Base-by-base conservation (phyloP, 1,140 invertebrate species). In the Linepithema humile region DNA sequence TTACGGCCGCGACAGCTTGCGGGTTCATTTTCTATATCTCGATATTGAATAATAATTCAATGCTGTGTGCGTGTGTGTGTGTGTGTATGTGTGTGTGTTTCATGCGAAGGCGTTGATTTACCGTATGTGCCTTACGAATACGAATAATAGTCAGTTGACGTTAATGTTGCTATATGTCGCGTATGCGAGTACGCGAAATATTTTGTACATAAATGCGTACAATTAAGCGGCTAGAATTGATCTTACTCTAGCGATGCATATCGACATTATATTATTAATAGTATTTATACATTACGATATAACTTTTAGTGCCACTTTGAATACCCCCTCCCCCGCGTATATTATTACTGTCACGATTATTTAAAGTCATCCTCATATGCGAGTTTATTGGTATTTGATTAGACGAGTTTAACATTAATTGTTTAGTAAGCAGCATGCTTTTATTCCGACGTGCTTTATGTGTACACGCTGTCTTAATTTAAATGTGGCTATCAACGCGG, bases 161-260 rank as follows among this genome's bases (percentile, higher is more conserved):
- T 86, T 72, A 83, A 38, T 20, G 70, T 20, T 72, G 57, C 40
- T 20, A 15, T 50, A n/a, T n/a, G n/a, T n/a, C n/a, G n/a, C n/a
- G 35, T 45, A 65, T 4, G 23, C 48, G 12, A n/a, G 38, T 69
- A 60, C 62, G 29, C 29, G 53, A 43, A n/a, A 74, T 15, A 35
- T 88, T 88, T 86, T 89, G 87, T 89, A 89, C 64, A 89, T 88
- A 86, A 59, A n/a, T 55, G 43, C 57, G 69, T 67, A 29, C 55
- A 65, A 80, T 23, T 70, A 60, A 15, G 20, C 77, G 60, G 69
- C 38, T 53, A 65, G 48, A 82, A 64, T 69, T 23, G 62, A 59
- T 45, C 45, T 69, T 72, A 69, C 20, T 75, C 38, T 67, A 53
- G 50, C 38, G n/a, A 43, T 26, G 55, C 43, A 29, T 55, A 82